Base-by-base conservation (phyloP, 2,888 invertebrate genomes). In the Subacronicta megacephala region DNA sequence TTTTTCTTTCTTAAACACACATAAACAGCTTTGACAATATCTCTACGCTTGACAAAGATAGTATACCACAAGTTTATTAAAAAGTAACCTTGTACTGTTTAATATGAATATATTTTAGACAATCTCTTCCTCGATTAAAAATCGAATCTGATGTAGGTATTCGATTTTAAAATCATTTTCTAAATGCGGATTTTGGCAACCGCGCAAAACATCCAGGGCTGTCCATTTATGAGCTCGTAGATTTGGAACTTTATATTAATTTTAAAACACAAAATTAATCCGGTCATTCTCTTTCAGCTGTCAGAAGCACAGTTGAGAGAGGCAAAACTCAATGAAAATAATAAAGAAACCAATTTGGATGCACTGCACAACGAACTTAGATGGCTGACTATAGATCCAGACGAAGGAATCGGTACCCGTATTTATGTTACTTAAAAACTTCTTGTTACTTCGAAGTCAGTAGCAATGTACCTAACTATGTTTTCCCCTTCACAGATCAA, bases 311-410 rank as follows among this genome's bases (percentile, higher is more conserved):
- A 74, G 47, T 41, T 78, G 12, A 53, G 68, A 26, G 67, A 77
- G 7, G 59, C 62, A 10, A 64, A 75, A 44, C 35, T 77, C 3
- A 58, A 54, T 6, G 61, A 58, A 3, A 59, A 55, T 12, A 29
- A 37, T n/a, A 29, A 42, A 23, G 46, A 69, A 18, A 64, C 42
- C 4, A 51, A 72, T 12, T 37, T 79, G 26, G 74, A 80, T 2
- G 70, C 72, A 31, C 57, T 75, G 3, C 60, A 72, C 17, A 62
- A 62, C 9, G 74, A 79, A 20, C 13, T 74, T 7, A 63, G 50
- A 43, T 79, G 77, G 79, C 23, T 78, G 41, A 49, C 71, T 6
- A 47, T 77, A 4, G 65, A 75, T 13, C 56, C 58, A 5, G 74
- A 78, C 0, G 74, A 77, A 15, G 72, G 58, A 1, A 51, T 73